Evolutionary conservation across 2,113 vertebrate genomes (phyloP), one percentile per base, ranked within the genome.

Genomic region (Cercopithecus mona): DNA sequence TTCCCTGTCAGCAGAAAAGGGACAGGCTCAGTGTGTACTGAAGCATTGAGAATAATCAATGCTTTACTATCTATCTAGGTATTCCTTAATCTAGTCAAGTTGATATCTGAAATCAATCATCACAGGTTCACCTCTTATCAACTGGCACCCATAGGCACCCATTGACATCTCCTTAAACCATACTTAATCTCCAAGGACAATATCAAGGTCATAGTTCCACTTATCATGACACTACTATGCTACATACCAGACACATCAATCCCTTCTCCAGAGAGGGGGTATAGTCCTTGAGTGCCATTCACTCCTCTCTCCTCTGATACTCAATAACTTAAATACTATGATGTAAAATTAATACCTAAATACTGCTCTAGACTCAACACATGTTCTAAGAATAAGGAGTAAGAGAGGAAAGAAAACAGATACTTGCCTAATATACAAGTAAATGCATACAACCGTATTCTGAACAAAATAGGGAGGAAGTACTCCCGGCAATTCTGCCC

Each of bases 401-500:
- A 84, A 16, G 55, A 92, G 38, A 27, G 7, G 18, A 38, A 38
- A 50, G 40, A 61, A 45, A 70, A 23, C 89, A 16, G 64, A 17
- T 4, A 72, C 14, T 30, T 45, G 16, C 9, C 12, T 22, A 18
- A 5, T 27, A 3, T 11, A 40, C 59, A 25, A 10, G 5, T 17
- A 23, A 16, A 17, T n/a, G 45, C 27, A 35, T 50, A 20, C 55
- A 61, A 27, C 35, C 4, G 6, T 30, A 43, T 20, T 18, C 86
- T 35, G 40, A 59, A 14, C 52, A 40, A 59, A 14, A 64, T 18
- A 30, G 66, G 68, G 20, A 75, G 70, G 20, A 38, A 23, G 20
- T 3, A 2, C 11, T 11, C 1, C 0, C 1, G 6, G 22, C 16
- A 13, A 5, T 20, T 6, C 20, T 25, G 79, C 52, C 52, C 38